These are phyloP conservation scores for Falco cherrug DNA, from an alignment of 2,797 vertebrate genomes.

Conservation along the genomic window DNA sequence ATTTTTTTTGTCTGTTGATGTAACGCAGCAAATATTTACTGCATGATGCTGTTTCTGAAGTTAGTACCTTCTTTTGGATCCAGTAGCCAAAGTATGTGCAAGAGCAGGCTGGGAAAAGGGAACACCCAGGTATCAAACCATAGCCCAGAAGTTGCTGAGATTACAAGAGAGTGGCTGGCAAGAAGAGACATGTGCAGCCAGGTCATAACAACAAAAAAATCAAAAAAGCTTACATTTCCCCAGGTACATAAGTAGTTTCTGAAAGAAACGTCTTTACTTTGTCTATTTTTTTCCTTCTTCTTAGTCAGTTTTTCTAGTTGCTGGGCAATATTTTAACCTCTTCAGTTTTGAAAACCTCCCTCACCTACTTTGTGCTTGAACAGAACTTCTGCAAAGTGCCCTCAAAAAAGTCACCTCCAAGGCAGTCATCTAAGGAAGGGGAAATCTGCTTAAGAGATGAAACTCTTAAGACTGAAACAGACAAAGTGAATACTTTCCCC, in stretches of 20 bases:
- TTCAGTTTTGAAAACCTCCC: constrained; percentile 2
- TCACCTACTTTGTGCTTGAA: background rate
- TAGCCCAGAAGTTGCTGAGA: background rate
- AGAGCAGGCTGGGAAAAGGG: background rate
- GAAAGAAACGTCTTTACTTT: background rate
- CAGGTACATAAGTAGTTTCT: background rate
- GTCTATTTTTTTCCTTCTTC: background rate
- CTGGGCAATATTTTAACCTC: constrained; percentile 22
- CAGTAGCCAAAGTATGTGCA: background rate
- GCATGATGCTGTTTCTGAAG: background rate
- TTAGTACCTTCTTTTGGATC: background rate
- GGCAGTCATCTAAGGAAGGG: constrained; percentile 26
- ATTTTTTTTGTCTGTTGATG: background rate
- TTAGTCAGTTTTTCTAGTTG: background rate
- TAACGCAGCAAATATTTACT: background rate
- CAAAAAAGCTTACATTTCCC: background rate
- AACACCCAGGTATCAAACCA: background rate
- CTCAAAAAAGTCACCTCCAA: constrained; percentile 41
- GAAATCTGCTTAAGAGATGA: constrained; percentile 49
- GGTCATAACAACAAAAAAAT: background rate
- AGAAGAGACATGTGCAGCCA: background rate
- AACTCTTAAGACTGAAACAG: constrained; percentile 1
- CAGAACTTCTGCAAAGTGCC: constrained; percentile 1
- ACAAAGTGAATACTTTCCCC: constrained; percentile 51
- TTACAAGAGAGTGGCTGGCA: background rate